Base-by-base conservation (phyloP, 2,113 vertebrate genomes). In the Passer montanus region DNA sequence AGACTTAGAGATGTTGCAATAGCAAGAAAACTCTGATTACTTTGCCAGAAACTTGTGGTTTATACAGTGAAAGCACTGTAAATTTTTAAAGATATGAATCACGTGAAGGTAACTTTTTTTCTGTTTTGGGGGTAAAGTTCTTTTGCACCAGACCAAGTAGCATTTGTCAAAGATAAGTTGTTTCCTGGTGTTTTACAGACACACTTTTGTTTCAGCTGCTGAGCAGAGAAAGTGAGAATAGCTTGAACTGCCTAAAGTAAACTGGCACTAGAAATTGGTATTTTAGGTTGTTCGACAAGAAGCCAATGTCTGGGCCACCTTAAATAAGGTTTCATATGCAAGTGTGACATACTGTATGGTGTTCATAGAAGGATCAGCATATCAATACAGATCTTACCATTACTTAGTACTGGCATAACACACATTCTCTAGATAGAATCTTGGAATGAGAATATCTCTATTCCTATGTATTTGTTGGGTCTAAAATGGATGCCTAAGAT, bases 31-130 rank as follows among this genome's bases (percentile, higher is more conserved):
- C 95, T 96, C 95, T 96, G 84, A 96, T 97, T 97, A 91, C 90
- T 97, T 97, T 97, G 95, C 96, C 95, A 91, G 97, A 98, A 97
- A 94, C 97, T 97, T 98, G 96, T 95, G 97, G 97, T 97, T 97
- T 98, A 96, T 98, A 96, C 97, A 94, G 97, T 97, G 97, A 95
- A 98, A 98, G 98, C 98, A 98, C 98, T 99, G 98, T 98, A 98
- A 82, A 94, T 98, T 99, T 98, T 98, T 98, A 96, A 98, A 98
- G 97, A 89, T 97, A 97, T 60, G 93, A 98, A 96, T 98, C 97
- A 97, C 93, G 84, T 92, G 94, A 98, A 97, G 97, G 97, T 97
- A 97, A 96, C 95, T 98, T 85, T 86, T 80, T 90, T 95, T 89
- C 95, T 97, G 59, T 96, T 96, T 80, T 59, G 90, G 83, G 95